Conservation (phyloP, 2,888 invertebrate species). For the Amiota minor region DNA sequence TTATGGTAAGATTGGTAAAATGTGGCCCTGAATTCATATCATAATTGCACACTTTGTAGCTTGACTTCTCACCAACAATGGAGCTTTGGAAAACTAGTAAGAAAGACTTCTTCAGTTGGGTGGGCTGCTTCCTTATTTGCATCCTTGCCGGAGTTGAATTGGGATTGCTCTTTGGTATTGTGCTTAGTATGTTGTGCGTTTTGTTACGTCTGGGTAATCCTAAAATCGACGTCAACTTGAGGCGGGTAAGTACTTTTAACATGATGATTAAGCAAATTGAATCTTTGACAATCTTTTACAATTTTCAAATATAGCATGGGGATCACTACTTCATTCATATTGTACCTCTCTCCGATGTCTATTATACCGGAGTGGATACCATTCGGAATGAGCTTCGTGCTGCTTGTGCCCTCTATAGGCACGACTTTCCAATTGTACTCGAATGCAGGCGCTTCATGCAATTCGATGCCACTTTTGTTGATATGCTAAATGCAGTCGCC, state of each 20-base stretch:
- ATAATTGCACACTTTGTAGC: constrained; percentile 63
- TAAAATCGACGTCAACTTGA: constrained; percentile 59
- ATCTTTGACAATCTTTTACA: too few species aligned
- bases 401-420: constrained; percentile 74
- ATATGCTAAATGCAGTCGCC: constrained; percentile 78
- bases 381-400: constrained; percentile 76
- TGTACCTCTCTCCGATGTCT: constrained; percentile 79
- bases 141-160: constrained; percentile 83
- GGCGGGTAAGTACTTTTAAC: constrained; percentile 54
- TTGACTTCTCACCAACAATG: constrained; percentile 75
- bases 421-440: constrained; percentile 76
- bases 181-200: constrained; percentile 78
- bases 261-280: too few species aligned
- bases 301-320: constrained; percentile 73
- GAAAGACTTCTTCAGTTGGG: constrained; percentile 79
- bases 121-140: constrained; percentile 81
- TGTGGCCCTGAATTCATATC: constrained; percentile 60
- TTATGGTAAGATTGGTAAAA: constrained; percentile 77
- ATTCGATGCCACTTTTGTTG: constrained; percentile 80
- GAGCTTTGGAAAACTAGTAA: constrained; percentile 77
- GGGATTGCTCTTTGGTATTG: constrained; percentile 84
- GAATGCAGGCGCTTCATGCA: constrained; percentile 79
- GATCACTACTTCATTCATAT: constrained; percentile 76
- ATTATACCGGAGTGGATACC: constrained; percentile 82
- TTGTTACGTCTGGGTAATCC: constrained; percentile 82